Evolutionary conservation across 2,113 vertebrate species (phyloP).

Genomic region (Nanger granti): DNA sequence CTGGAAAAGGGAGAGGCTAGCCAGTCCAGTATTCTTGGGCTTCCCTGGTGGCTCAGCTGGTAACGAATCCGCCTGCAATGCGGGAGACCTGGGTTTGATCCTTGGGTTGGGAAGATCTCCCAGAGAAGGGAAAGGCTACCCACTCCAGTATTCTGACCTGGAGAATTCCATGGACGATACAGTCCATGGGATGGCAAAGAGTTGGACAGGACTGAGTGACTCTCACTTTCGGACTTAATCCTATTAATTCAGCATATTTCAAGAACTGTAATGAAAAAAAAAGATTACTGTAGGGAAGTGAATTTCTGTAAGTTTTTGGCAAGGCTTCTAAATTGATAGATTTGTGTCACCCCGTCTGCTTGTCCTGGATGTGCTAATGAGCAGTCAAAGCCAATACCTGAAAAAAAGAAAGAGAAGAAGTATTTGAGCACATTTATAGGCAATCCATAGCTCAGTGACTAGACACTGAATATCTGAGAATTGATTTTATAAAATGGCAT

Average conservation of each 20-base stretch:
- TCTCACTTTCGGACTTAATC: neutral
- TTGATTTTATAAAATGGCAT: slow-evolving; percentile 39
- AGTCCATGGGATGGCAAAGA: neutral
- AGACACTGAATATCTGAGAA: slow-evolving; percentile 8
- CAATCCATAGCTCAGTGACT: slow-evolving; percentile 32
- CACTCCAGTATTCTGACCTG: neutral
- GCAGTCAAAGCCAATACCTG: neutral
- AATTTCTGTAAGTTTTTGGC: slow-evolving; percentile 18
- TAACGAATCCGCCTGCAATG: neutral
- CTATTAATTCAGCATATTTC: slow-evolving; percentile 26
- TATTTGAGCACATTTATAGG: slow-evolving; percentile 14
- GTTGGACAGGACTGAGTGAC: neutral
- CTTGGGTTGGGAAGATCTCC: neutral
- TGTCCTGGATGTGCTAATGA: slow-evolving; percentile 1
- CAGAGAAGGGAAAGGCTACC: neutral
- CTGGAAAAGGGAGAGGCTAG: neutral
- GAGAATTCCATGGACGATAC: neutral
- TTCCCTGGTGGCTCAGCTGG: neutral
- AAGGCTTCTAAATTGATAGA: slow-evolving; percentile 7
- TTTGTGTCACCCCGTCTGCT: neutral
- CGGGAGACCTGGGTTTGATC: neutral
- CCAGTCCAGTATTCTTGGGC: neutral
- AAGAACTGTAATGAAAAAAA: slow-evolving; percentile 37
- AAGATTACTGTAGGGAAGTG: neutral
- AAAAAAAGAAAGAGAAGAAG: neutral